Conservation (phyloP, 2,888 invertebrate species). For the Macropis europaea region DNA sequence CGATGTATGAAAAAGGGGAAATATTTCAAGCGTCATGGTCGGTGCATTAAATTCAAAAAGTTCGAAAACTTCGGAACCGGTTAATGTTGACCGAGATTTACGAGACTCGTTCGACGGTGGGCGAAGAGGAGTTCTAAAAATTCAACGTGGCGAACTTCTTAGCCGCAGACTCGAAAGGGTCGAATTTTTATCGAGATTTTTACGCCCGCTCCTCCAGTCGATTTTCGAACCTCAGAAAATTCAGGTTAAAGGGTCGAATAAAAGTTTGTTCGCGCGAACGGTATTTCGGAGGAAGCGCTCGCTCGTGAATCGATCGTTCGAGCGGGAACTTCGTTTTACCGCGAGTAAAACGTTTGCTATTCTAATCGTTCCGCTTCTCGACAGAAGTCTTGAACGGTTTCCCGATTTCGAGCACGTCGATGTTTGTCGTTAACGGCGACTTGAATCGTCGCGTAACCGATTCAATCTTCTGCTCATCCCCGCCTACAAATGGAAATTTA, state of each 20-base stretch:
- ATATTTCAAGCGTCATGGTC: too few species aligned
- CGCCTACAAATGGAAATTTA: too few species aligned
- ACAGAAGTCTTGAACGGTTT: neutral
- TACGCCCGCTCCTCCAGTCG: neutral
- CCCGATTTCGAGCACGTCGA: neutral
- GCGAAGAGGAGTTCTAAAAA: neutral
- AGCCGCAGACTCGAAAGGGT: neutral
- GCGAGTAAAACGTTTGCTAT: conserved; percentile 19
- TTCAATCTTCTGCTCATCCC: too few species aligned
- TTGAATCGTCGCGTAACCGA: neutral
- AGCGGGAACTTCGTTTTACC: conserved; percentile 31
- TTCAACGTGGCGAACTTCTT: neutral
- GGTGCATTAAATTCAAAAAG: too few species aligned
- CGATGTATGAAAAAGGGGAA: too few species aligned
- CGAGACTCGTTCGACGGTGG: too few species aligned
- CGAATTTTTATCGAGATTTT: neutral
- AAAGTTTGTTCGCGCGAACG: conserved; percentile 28
- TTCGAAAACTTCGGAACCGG: too few species aligned
- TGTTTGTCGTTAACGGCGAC: neutral
- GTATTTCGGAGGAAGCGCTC: conserved; percentile 15
- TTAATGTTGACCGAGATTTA: too few species aligned
- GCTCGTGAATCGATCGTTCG: conserved; percentile 34
- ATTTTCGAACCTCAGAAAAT: neutral
- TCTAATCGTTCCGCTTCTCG: neutral
- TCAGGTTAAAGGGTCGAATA: conserved; percentile 9